Conservation (phyloP, 2,888 invertebrate species). For the Drosophila colorata region DNA sequence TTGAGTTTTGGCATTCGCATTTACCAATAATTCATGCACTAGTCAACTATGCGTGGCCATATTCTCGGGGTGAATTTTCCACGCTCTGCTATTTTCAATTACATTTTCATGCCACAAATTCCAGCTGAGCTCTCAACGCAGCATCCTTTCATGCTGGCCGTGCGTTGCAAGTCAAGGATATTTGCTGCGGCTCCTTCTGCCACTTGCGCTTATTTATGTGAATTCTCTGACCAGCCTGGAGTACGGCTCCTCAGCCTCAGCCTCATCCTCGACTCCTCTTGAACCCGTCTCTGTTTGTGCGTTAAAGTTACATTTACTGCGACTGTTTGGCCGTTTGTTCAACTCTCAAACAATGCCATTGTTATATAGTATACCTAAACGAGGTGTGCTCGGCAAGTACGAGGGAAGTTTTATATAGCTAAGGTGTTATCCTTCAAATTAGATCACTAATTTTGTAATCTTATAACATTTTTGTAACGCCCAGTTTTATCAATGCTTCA, state of each 20-base stretch:
- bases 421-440: no score
- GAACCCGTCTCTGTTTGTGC: slow-evolving; percentile 19
- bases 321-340: slow-evolving; percentile 47
- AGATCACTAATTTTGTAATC: no score
- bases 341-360: slow-evolving; percentile 49
- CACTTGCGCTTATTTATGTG: slow-evolving; percentile 69
- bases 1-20: slow-evolving; percentile 32
- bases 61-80: slow-evolving; percentile 5
- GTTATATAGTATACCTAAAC: slow-evolving; percentile 15
- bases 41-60: background rate
- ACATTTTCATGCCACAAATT: slow-evolving; percentile 54
- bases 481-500: no score
- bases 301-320: slow-evolving; percentile 31
- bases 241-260: slow-evolving; percentile 3
- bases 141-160: slow-evolving; percentile 34
- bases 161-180: slow-evolving; percentile 59
- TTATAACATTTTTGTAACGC: no score
- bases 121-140: slow-evolving; percentile 31
- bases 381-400: slow-evolving; percentile 13
- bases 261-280: background rate
- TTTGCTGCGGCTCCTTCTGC: slow-evolving; percentile 37
- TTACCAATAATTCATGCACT: slow-evolving; percentile 12
- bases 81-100: slow-evolving; percentile 41
- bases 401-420: no score
- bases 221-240: slow-evolving; percentile 35